Percentiles rank a stretch among this genome's conserved stretches.
Evolutionary conservation across 2,888 invertebrate genomes (phyloP).

Genomic region (Melanchra persicariae): DNA sequence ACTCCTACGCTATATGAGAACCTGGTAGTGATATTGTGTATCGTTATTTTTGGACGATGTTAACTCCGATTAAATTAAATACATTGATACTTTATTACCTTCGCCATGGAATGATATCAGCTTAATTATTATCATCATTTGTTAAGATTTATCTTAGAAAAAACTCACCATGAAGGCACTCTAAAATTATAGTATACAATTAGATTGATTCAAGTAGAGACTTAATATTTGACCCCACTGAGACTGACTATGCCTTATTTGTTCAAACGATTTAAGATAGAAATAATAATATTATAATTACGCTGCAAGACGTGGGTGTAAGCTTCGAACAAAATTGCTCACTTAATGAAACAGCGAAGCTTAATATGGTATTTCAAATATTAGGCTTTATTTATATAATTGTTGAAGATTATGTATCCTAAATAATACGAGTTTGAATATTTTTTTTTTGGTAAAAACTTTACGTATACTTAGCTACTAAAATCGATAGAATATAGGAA

Average conservation of each 20-base stretch:
- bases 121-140: background rate
- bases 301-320: slow-evolving; percentile 33
- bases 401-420: slow-evolving; percentile 6
- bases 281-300: slow-evolving; percentile 42
- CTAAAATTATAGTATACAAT: background rate
- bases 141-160: background rate
- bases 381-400: slow-evolving; percentile 13
- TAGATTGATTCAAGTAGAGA: background rate
- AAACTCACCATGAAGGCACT: background rate
- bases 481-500: slow-evolving; percentile 17
- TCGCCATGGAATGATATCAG: background rate
- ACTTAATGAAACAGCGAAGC: slow-evolving; percentile 9
- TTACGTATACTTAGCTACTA: background rate
- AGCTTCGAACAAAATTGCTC: slow-evolving; percentile 41
- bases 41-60: slow-evolving; percentile 39
- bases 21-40: slow-evolving; percentile 39
- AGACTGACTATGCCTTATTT: slow-evolving; percentile 1
- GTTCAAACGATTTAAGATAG: slow-evolving; percentile 4
- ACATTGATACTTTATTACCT: background rate
- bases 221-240: background rate
- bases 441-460: background rate
- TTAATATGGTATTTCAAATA: slow-evolving; percentile 21
- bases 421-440: background rate
- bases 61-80: slow-evolving; percentile 23
- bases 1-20: slow-evolving; percentile 56